Base-by-base conservation (phyloP, 35 echinoderm and acorn worm species). In the Hemicentrotus pulcherrimus region DNA sequence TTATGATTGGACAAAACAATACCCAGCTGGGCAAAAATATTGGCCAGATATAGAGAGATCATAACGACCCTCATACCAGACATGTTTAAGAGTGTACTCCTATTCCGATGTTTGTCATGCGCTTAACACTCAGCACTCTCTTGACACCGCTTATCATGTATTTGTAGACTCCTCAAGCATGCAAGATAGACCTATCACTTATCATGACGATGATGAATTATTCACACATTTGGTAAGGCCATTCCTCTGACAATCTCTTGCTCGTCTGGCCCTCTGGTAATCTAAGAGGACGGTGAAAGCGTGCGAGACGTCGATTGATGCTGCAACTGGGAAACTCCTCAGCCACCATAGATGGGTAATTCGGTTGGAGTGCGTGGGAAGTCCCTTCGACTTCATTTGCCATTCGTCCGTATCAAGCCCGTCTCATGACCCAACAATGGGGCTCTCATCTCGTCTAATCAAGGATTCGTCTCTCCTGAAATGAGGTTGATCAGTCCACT, bases 341-440 rank as follows among this genome's bases (percentile, higher is more conserved):
- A 78, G 65, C 65, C 65, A 78, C 65, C 6, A n/a, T 22, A 28
- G 65, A n/a, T 22, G n/a, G 5, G 65, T 78, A 78, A 78, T 78
- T 78, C 65, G 65, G 22, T 22, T 78, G 65, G 65, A 78, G 19
- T 28, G 65, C 65, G 65, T 78, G 65, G 65, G 65, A 78, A 78
- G 65, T 78, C 0, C 65, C 65, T 6, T 78, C 65, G 19, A 78
- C 65, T 78, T 78, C 65, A 78, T n/a, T 78, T n/a, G 65, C 65
- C 65, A 78, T 78, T 78, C 65, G 65, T n/a, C 61, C 65, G 65
- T 78, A 78, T 78, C 65, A 78, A 78, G 28, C 65, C 65, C 65
- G 7, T 28, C 65, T 78, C 65, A 28, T 28, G 65, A 78, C 19
- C 65, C 65, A 78, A n/a, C 65, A 78, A 78, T 78, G 24, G 65